Evolutionary conservation across 1,140 invertebrate genomes (phyloP), one percentile per base, ranked within the genome.

Genomic region (Melitaea cinxia): DNA sequence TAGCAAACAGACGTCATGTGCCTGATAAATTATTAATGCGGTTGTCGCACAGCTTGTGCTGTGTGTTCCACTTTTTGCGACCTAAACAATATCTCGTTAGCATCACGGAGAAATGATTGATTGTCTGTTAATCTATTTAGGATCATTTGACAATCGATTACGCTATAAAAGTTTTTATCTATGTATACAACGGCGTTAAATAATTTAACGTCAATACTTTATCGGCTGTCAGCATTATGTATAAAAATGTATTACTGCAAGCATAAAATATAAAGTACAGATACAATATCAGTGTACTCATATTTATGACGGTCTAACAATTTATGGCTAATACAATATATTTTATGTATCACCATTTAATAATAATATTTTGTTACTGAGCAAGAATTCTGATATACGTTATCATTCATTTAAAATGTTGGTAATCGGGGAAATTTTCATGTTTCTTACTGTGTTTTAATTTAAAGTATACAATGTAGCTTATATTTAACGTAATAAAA

Each of bases 21-120:
- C 79, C 83, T 88, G 86, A 90, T 90, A 90, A 90, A 88, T 90
- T 90, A 90, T 90, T 88, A 88, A 90, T 88, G 88, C 79, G 88
- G 88, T 87, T 75, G 74, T 72, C 57, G 77, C 79, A 61, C 85
- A 87, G 85, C 80, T 80, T 87, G 84, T 47, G 74, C 78, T 78
- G 75, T 76, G 80, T 75, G 75, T 79, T 80, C 78, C 73, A 75
- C 75, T 83, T 85, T 86, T 88, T 86, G 69, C 60, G 28, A 70
- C 52, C 50, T 57, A 65, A 66, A 75, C 60, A 69, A 58, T 68
- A 59, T 62, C 33, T 45, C 66, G 61, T 62, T 61, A 37, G 59
- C 35, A 61, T 63, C 26, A 55, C 55, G 21, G 30, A 54, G 24
- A 15, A 24, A 59, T 66, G 60, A 73, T 73, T 66, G 67, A 69